These are phyloP conservation scores for Dipodomys merriami DNA, from an alignment of 2,113 vertebrate genomes.

Conservation along the genomic window DNA sequence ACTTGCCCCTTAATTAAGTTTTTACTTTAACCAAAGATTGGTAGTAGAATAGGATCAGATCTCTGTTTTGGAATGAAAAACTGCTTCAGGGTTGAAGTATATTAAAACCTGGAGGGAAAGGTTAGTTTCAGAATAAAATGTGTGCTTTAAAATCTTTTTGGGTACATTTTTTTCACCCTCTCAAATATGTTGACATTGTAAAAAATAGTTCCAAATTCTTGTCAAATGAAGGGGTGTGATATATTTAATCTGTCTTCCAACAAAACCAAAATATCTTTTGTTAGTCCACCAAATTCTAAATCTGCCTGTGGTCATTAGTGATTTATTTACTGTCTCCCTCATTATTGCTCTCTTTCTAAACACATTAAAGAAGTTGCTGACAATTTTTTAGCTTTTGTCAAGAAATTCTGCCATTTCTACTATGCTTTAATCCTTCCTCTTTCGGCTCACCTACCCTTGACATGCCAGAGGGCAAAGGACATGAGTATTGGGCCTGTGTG, in stretches of 20 bases:
- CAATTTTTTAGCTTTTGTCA: constrained; percentile 21
- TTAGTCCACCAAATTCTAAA: not conserved
- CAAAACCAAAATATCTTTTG: not conserved
- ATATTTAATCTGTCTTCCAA: not conserved
- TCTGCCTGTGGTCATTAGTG: not conserved
- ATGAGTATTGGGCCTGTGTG: not conserved
- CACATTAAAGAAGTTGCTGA: not conserved
- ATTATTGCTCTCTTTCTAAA: not conserved
- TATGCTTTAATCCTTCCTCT: not conserved
- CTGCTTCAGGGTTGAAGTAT: constrained; percentile 17
- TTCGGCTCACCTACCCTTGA: too few relatives aligned
- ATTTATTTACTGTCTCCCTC: not conserved
- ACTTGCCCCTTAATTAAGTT: not conserved
- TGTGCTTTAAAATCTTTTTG: constrained; percentile 33
- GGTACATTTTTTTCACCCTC: not conserved
- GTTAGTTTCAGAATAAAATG: constrained; percentile 31
- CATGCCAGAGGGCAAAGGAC: not conserved
- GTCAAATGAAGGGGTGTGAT: not conserved
- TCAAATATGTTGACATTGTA: not conserved
- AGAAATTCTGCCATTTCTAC: not conserved
- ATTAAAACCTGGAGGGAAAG: not conserved
- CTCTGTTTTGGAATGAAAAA: constrained; percentile 33
- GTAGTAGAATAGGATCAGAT: not conserved
- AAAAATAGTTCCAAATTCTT: not conserved
- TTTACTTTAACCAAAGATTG: not conserved